These are phyloP conservation scores for Blennius ocellaris DNA, from an alignment of 2,113 vertebrate species.

Conservation along the genomic window DNA sequence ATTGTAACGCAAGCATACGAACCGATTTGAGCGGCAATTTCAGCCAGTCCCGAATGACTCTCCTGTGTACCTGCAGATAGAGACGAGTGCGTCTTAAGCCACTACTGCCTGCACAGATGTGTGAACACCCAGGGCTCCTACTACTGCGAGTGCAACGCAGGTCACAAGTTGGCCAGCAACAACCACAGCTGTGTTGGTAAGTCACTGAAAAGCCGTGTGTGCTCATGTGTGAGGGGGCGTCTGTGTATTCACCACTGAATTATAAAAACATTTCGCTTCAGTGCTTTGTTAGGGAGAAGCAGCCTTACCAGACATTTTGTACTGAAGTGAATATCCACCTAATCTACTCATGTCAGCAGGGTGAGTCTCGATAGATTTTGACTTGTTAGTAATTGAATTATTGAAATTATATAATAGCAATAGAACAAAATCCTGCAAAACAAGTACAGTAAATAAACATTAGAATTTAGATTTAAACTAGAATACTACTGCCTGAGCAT, in stretches of 20 bases:
- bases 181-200: constrained; percentile 97
- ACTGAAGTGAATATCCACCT: neutral
- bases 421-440: neutral
- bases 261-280: constrained; percentile 1
- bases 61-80: constrained; percentile 81
- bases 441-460: neutral
- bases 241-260: neutral
- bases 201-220: constrained; percentile 54
- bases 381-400: neutral
- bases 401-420: neutral
- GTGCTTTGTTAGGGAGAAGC: constrained; percentile 9
- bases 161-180: constrained; percentile 92
- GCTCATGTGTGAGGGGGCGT: neutral
- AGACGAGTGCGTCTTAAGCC: constrained; percentile 89
- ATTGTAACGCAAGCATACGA: neutral
- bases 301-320: constrained; percentile 7
- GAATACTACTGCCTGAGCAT: constrained; percentile 9
- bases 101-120: constrained; percentile 94
- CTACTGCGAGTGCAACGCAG: constrained; percentile 93
- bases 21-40: no score
- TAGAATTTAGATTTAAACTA: no score
- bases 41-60: neutral
- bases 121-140: constrained; percentile 94
- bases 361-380: no score
- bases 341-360: neutral